Evolutionary conservation across 2,888 invertebrate species (phyloP).

Genomic region (Muscina levida): DNA sequence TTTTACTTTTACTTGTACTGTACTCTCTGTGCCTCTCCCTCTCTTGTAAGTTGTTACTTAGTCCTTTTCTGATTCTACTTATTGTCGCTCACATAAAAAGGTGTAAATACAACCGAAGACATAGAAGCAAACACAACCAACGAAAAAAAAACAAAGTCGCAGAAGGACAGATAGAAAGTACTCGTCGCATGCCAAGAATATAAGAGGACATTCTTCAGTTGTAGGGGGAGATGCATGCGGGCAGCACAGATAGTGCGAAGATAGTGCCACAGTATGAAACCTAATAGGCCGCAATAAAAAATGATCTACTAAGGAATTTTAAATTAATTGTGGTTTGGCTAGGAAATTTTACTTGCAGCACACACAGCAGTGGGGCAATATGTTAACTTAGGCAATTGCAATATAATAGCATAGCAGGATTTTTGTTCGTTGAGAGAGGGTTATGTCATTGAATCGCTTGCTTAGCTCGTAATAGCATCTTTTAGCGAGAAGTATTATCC

Average conservation of each 20-base stretch:
- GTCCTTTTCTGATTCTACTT: background rate
- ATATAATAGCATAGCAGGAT: too few relatives aligned
- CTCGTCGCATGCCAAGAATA: conserved; percentile 38
- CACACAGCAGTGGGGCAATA: conserved; percentile 9
- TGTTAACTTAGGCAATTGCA: too few relatives aligned
- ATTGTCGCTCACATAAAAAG: conserved; percentile 40
- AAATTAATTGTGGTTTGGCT: conserved; percentile 63
- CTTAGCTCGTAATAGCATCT: too few relatives aligned
- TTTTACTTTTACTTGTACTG: conserved; percentile 23
- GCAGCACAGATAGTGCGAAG: background rate
- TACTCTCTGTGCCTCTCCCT: too few relatives aligned
- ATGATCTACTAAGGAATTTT: conserved; percentile 59
- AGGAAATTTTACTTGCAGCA: background rate
- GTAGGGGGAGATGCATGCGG: background rate
- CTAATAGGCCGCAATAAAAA: conserved; percentile 61
- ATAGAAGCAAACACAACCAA: conserved; percentile 34
- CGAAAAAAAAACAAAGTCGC: conserved; percentile 9
- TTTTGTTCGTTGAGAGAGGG: too few relatives aligned
- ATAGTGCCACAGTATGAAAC: conserved; percentile 8
- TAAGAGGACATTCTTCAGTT: conserved; percentile 18
- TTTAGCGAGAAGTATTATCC: too few relatives aligned
- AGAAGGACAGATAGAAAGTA: background rate
- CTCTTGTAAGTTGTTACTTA: background rate
- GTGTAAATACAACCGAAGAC: conserved; percentile 49
- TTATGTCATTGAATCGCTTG: too few relatives aligned